Percentiles rank a stretch among this genome's conserved stretches.
These are phyloP conservation scores for Amphipoea lucens DNA, from an alignment of 2,888 invertebrate genomes.

Conservation along the genomic window DNA sequence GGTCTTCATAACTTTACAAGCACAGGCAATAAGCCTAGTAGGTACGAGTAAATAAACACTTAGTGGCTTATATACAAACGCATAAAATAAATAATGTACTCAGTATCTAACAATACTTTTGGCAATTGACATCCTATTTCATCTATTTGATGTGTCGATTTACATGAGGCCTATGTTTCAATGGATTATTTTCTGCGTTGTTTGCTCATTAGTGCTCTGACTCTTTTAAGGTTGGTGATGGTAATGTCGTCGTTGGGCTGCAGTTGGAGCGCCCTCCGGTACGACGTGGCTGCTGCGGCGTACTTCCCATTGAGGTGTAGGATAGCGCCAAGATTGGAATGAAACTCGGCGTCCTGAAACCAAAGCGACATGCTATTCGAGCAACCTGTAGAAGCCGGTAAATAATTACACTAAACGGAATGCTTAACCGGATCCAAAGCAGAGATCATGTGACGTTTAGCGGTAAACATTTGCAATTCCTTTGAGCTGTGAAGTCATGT, in stretches of 20 bases:
- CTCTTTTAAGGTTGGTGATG: conserved; percentile 94
- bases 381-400: conserved; percentile 33
- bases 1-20: conserved; percentile 60
- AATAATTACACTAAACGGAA: conserved; percentile 39
- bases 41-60: conserved; percentile 50
- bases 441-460: conserved; percentile 14
- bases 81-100: conserved; percentile 67
- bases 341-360: conserved; percentile 95
- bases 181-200: conserved; percentile 79
- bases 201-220: conserved; percentile 82
- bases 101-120: conserved; percentile 77
- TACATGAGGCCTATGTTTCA: conserved; percentile 54
- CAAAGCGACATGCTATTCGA: conserved; percentile 57
- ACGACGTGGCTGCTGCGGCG: conserved; percentile 95
- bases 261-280: conserved; percentile 95
- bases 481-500: conserved; percentile 19
- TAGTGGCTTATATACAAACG: conserved; percentile 65
- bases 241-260: conserved; percentile 97
- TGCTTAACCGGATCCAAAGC: conserved; percentile 12
- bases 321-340: conserved; percentile 98
- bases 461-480: conserved; percentile 15
- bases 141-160: conserved; percentile 66
- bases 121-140: conserved; percentile 86
- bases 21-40: conserved; percentile 56
- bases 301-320: conserved; percentile 98